These are phyloP conservation scores for Carapus acus DNA, from an alignment of 2,797 vertebrate genomes.

Conservation along the genomic window DNA sequence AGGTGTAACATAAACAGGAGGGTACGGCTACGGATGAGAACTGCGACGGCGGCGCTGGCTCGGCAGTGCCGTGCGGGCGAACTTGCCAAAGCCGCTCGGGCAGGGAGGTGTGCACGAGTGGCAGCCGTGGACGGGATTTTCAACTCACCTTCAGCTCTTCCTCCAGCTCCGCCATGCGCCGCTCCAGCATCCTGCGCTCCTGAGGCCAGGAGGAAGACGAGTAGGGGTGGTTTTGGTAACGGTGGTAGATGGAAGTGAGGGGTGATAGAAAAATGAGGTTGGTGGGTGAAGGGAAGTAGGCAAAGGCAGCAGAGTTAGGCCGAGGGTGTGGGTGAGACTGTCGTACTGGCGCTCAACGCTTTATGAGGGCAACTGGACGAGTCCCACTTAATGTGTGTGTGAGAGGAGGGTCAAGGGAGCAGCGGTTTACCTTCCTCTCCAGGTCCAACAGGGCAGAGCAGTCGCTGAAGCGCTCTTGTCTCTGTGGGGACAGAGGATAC, in stretches of 20 bases:
- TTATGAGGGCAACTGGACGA: conserved; percentile 8
- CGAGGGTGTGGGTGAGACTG: too few relatives aligned
- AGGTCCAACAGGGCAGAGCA: conserved; percentile 77
- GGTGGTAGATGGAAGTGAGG: conserved; percentile 13
- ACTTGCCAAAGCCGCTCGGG: too few relatives aligned
- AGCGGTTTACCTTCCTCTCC: conserved; percentile 75
- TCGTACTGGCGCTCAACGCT: too few relatives aligned
- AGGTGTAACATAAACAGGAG: conserved; percentile 1
- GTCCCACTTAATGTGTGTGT: background rate
- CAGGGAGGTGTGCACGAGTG: conserved; percentile 22
- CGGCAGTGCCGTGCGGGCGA: too few relatives aligned
- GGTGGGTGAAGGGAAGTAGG: conserved; percentile 22
- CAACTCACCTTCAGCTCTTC: conserved; percentile 79
- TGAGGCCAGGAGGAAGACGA: conserved; percentile 39
- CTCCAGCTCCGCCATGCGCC: conserved; percentile 77
- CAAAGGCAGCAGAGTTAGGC: conserved; percentile 28
- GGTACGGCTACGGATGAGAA: background rate
- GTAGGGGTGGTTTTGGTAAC: conserved; percentile 14
- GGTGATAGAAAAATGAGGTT: conserved; percentile 26
- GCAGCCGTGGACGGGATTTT: background rate
- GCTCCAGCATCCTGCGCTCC: conserved; percentile 78
- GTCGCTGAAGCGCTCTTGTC: conserved; percentile 79
- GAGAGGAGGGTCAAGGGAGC: background rate
- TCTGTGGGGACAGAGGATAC: conserved; percentile 55
- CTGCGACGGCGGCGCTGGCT: background rate